Base-by-base conservation (phyloP, 2,888 invertebrate genomes). In the Aleiodes testaceus region DNA sequence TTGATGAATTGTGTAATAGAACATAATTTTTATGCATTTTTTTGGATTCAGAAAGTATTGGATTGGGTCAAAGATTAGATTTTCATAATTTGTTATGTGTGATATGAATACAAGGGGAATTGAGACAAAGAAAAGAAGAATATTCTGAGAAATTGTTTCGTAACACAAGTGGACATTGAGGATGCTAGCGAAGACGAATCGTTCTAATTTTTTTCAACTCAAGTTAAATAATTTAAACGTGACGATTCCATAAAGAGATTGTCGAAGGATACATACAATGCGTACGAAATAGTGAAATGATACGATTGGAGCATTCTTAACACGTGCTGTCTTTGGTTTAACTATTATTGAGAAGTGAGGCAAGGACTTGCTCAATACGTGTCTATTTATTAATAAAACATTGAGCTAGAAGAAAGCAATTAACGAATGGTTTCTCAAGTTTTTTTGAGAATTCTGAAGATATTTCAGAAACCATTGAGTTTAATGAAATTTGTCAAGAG, bases 211-310 rank as follows among this genome's bases (percentile, higher is more conserved):
- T n/a, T 36, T 30, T 53, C 65, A 61, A 74, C 66, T 78, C 71
- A 72, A 74, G 52, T 81, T 78, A 77, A 82, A 81, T 82, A 81
- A 82, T 82, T 80, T 78, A 81, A 77, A 74, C 71, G 69, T 55
- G 70, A 16, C 69, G 22, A 52, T 52, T 26, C 66, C 70, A 72
- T 69, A 68, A 66, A 52, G 53, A 72, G 73, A 71, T 26, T 30
- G n/a, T 14, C 36, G 22, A 52, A 44, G 30, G 44, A 52, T 52
- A 22, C 22, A 12, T 9, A 26, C 30, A 59, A 36, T 36, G 36
- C 36, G 36, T 26, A 55, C 16, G 44, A 49, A 68, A 55, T 36
- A 53, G 44, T 42, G 11, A 55, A 45, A 53, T 16, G n/a, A 18
- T 42, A 18, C 42, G 5, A 26, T 26, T 44, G 18, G 45, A 18